Conservation (phyloP, 2,797 vertebrate species). For the Lagocephalus sceleratus region DNA sequence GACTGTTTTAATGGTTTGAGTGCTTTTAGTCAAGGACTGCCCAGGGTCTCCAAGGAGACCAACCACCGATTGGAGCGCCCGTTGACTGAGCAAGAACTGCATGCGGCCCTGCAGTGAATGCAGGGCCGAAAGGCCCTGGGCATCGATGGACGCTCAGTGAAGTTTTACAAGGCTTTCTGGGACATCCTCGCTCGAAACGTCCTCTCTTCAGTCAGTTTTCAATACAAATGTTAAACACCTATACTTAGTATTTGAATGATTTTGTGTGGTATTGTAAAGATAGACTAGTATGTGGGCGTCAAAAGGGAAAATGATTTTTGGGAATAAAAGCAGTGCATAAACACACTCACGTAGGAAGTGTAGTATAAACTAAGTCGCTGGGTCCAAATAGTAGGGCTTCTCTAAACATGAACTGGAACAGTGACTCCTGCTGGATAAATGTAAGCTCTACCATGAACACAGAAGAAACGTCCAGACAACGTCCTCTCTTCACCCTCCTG, state of each 20-base stretch:
- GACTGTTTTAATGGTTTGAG: too few relatives aligned
- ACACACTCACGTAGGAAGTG: slow-evolving; percentile 3
- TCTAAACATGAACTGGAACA: slow-evolving; percentile 22
- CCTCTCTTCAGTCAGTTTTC: neutral
- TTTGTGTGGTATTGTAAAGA: slow-evolving; percentile 4
- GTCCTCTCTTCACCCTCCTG: too few relatives aligned
- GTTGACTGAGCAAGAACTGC: too few relatives aligned
- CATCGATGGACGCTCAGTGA: too few relatives aligned
- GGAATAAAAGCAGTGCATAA: neutral
- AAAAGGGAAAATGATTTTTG: slow-evolving; percentile 5
- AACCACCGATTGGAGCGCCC: too few relatives aligned
- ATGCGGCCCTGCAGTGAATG: too few relatives aligned
- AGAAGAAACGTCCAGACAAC: too few relatives aligned
- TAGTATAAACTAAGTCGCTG: neutral
- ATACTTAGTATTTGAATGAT: slow-evolving; percentile 10
- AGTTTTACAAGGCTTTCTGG: too few relatives aligned
- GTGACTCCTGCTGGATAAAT: slow-evolving; percentile 45
- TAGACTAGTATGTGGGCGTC: slow-evolving; percentile 4
- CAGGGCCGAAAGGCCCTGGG: too few relatives aligned
- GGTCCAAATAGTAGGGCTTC: neutral
- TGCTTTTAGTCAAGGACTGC: too few relatives aligned
- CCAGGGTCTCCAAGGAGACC: too few relatives aligned
- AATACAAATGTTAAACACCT: slow-evolving; percentile 27
- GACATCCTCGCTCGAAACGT: too few relatives aligned
- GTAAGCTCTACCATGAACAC: slow-evolving; percentile 8